Percentiles rank a stretch among this genome's conserved stretches.
Evolutionary conservation across 2,888 invertebrate genomes (phyloP).

Genomic region (Temnothorax ravouxi): DNA sequence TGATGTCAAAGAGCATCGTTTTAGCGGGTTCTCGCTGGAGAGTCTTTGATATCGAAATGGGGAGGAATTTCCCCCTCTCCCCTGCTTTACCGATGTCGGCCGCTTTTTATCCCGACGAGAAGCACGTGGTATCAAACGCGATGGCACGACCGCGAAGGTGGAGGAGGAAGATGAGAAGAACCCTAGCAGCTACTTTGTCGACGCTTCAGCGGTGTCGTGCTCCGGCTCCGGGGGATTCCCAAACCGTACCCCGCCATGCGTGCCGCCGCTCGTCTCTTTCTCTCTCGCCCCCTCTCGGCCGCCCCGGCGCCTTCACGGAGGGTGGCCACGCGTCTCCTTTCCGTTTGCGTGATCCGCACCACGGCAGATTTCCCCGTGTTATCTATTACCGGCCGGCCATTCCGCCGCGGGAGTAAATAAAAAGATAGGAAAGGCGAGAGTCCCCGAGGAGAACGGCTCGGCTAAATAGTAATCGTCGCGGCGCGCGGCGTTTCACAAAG

Average conservation of each 20-base stretch:
- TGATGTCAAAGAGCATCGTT: constrained; percentile 77
- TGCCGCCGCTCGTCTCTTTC: background rate
- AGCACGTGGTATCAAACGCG: constrained; percentile 75
- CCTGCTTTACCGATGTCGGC: constrained; percentile 61
- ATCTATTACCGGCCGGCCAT: constrained; percentile 35
- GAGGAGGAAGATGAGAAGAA: background rate
- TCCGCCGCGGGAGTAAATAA: constrained; percentile 20
- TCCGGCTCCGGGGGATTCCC: constrained; percentile 51
- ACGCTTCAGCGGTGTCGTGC: constrained; percentile 51
- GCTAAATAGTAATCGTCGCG: constrained; percentile 14
- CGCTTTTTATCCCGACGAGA: constrained; percentile 66
- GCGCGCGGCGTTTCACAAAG: constrained; percentile 20
- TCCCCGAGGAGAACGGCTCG: background rate
- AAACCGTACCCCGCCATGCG: constrained; percentile 40
- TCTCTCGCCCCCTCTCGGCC: background rate
- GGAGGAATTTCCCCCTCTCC: constrained; percentile 63
- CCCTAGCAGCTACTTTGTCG: constrained; percentile 54
- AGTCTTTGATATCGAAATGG: constrained; percentile 78
- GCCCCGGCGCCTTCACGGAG: constrained; percentile 26
- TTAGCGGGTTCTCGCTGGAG: constrained; percentile 68
- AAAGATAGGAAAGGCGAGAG: background rate
- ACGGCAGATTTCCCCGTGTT: constrained; percentile 34
- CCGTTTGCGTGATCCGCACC: constrained; percentile 40
- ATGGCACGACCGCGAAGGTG: constrained; percentile 60
- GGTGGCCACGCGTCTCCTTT: constrained; percentile 39